These are phyloP conservation scores for Semotilus atromaculatus DNA, from an alignment of 2,797 vertebrate species.

Conservation along the genomic window DNA sequence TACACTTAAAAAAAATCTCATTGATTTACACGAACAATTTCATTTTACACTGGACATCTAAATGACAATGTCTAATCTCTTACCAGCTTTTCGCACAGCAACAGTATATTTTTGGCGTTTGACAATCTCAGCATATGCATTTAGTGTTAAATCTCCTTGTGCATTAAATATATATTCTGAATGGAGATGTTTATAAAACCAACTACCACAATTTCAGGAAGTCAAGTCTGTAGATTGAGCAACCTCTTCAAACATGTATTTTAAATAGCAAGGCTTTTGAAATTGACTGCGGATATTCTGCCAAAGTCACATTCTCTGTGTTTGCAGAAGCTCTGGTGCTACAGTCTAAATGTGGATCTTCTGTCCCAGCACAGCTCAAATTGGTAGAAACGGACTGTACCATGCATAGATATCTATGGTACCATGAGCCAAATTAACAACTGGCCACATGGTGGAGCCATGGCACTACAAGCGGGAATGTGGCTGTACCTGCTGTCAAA, in stretches of 20 bases:
- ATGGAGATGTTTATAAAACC: background rate
- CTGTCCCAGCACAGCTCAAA: background rate
- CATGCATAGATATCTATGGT: no score
- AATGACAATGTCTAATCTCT: background rate
- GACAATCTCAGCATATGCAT: no score
- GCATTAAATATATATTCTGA: background rate
- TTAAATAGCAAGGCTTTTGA: background rate
- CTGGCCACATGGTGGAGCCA: background rate
- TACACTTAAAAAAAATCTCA: no score
- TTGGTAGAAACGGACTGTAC: background rate
- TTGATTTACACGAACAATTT: no score
- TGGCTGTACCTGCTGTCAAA: background rate
- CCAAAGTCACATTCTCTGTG: background rate
- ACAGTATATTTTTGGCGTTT: background rate
- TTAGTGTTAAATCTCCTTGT: background rate
- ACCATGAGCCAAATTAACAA: background rate
- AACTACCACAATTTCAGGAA: background rate
- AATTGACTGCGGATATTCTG: background rate
- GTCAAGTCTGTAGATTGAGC: background rate
- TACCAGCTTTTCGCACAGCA: background rate
- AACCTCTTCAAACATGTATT: background rate
- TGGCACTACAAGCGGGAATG: background rate
- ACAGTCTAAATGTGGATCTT: background rate
- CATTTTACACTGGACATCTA: no score
- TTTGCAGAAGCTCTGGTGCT: background rate